Evolutionary conservation across 92 coral and sea anemone genomes (phyloP), one percentile per base, ranked within the genome.

Genomic region (Actinostola sp.): DNA sequence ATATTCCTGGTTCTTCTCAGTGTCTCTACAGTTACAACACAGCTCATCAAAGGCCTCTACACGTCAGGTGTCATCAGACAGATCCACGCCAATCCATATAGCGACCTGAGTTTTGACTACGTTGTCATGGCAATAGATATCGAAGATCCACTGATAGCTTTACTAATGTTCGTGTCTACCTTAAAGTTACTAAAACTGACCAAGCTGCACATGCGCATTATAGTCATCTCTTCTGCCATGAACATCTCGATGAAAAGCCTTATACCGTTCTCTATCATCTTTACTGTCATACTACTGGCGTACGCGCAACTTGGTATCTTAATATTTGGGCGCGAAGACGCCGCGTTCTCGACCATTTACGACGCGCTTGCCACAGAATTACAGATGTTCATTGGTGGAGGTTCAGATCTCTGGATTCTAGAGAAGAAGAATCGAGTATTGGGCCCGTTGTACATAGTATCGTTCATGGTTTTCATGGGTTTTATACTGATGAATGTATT

Each of bases 301-400:
- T 88, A 78, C 58, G 89, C 81, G 2, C 82, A 79, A 61, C 75
- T 57, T 51, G 93, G 89, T 3, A 84, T 88, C 50, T 39, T 84
- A 24, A 79, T 73, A 23, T 88, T 88, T 60, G 93, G 93, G 12
- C 20, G 58, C 1, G 50, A 51, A 24, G 51, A 67, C 3, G 74
- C 63, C 24, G 66, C 77, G 12, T 88, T 84, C 33, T 83, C 93
- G 5, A 70, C 60, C 13, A 28, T 84, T 7, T 82, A 66, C 42
- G 41, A 63, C 36, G 78, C 82, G 0, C 55, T 82, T 28, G 72
- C 77, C 4, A 73, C 87, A n/a, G 86, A 88, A 57, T 68, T 88
- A 8, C 80, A 82, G 17, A 67, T 88, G 50, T 58, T 84, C 27
- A 71, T 88, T 1, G 93, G 93, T 0, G 88, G 85, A 21, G 86